Base-by-base conservation (phyloP, 2,113 vertebrate species). In the Cephalopterus ornatus region DNA sequence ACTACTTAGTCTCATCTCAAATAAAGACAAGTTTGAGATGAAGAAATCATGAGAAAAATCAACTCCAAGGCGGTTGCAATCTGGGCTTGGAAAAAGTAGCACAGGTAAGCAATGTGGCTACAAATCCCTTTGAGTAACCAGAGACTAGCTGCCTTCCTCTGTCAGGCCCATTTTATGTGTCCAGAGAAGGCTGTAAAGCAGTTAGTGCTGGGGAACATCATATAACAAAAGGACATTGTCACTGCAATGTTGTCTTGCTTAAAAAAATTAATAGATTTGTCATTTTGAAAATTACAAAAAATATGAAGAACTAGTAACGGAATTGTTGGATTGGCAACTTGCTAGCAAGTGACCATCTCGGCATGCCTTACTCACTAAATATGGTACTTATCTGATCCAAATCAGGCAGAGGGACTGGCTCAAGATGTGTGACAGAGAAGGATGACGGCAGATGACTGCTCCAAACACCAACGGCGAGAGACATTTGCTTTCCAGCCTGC, bases 401-500 rank as follows among this genome's bases (percentile, higher is more conserved):
- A 58, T 47, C 37, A 85, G 65, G 62, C 49, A 39, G 32, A 22
- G 37, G 35, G 32, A 46, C 37, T 28, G 30, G 39, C 63, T 39
- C 76, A 68, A 80, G 70, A 59, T 0, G 2, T 12, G 52, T 67
- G 82, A 88, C 88, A 94, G 56, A 95, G 87, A 94, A 94, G 44
- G 90, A 81, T 71, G 59, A 77, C 59, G 78, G 52, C 92, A 92
- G 85, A 81, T 91, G 83, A 94, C 19, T 42, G 33, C 11, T 94
- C 61, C 62, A 52, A 78, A 86, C 73, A 67, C 90, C 83, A 88
- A 65, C 30, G 24, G 68, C 0, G 13, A 94, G 74, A 89, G n/a
- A 71, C 82, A 89, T 94, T 95, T 96, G 90, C 72, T 92, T 75
- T 86, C 67, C 92, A 68, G 84, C 63, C 47, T 77, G 85, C 39